Percentiles rank a stretch among this genome's conserved stretches.
Evolutionary conservation across 2,797 vertebrate species (phyloP).

Genomic region (Pyrocephalus nanus): DNA sequence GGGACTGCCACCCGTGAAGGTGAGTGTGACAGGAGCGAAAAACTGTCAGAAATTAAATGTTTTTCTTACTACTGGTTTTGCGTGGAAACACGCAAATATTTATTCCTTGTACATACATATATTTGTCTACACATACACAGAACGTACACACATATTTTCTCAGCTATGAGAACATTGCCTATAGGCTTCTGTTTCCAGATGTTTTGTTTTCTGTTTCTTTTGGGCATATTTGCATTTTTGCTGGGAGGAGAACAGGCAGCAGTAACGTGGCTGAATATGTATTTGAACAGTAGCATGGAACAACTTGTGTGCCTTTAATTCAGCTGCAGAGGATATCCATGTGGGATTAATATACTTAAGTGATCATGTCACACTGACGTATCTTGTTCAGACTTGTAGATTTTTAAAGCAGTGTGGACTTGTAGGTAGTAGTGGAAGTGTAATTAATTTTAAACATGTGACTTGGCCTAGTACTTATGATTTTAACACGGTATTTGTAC

Average conservation of each 20-base stretch:
- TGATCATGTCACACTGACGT: slow-evolving; percentile 14
- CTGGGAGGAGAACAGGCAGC: neutral
- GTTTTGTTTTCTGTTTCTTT: slow-evolving; percentile 24
- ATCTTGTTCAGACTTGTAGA: slow-evolving; percentile 55
- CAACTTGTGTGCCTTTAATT: slow-evolving; percentile 47
- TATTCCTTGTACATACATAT: fast-evolving
- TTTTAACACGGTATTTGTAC: neutral
- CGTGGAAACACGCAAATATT: fast-evolving
- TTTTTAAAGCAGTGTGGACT: slow-evolving; percentile 50
- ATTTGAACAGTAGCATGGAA: neutral
- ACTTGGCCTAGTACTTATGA: slow-evolving; percentile 6
- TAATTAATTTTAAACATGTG: slow-evolving; percentile 54
- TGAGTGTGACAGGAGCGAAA: neutral
- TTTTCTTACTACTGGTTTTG: neutral
- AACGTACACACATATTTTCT: fast-evolving
- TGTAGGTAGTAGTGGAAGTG: slow-evolving; percentile 44
- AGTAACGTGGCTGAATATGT: neutral
- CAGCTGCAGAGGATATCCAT: slow-evolving; percentile 32
- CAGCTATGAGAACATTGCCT: neutral
- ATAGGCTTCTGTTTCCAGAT: neutral
- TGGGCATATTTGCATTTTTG: neutral
- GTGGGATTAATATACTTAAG: slow-evolving; percentile 55
- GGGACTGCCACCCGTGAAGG: neutral
- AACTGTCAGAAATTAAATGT: neutral
- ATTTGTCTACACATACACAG: fast-evolving